phyloP scores from a whole-genome alignment of 92 coral and sea anemone species.

The Epizoanthus illoricatus region DNA sequence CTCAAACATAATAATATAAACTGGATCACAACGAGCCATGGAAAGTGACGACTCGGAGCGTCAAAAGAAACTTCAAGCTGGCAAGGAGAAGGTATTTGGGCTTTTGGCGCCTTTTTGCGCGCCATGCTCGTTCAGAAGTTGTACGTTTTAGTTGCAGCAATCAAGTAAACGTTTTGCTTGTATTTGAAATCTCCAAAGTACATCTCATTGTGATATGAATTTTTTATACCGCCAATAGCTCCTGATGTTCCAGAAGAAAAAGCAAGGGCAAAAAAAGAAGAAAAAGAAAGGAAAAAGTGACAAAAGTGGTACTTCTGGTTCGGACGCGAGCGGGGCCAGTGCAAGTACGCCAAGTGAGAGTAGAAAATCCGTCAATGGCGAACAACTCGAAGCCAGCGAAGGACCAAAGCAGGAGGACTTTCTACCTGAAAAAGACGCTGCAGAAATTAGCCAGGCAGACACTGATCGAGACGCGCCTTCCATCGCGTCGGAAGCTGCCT shows the following conservation, averaged over 20 bases:
- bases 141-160: slow-evolving; percentile 20
- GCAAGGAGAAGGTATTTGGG: slow-evolving; percentile 82
- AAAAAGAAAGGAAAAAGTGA: slow-evolving; percentile 56
- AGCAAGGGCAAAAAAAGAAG: slow-evolving; percentile 74
- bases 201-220: slow-evolving; percentile 2
- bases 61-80: slow-evolving; percentile 94
- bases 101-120: slow-evolving; percentile 62
- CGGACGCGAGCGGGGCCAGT: slow-evolving; percentile 56
- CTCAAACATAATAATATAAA: not conserved
- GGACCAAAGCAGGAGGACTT: slow-evolving; percentile 49
- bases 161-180: slow-evolving; percentile 1
- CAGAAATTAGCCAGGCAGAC: slow-evolving; percentile 85
- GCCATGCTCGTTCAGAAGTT: slow-evolving; percentile 72
- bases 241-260: slow-evolving; percentile 82
- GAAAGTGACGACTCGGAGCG: slow-evolving; percentile 97
- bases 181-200: slow-evolving; percentile 2
- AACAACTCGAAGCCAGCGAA: slow-evolving; percentile 45
- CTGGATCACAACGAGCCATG: slow-evolving; percentile 50
- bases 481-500: slow-evolving; percentile 85
- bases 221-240: slow-evolving; percentile 47
- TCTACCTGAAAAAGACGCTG: slow-evolving; percentile 50
- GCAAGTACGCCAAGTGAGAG: slow-evolving; percentile 43
- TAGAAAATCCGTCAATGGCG: slow-evolving; percentile 48
- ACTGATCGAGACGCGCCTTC: slow-evolving; percentile 95
- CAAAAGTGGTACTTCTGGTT: slow-evolving; percentile 52